A percentile compares a stretch with the other conserved stretches of the same genome.
Conservation (phyloP, 2,888 invertebrate genomes). For the Andrena camellia region DNA sequence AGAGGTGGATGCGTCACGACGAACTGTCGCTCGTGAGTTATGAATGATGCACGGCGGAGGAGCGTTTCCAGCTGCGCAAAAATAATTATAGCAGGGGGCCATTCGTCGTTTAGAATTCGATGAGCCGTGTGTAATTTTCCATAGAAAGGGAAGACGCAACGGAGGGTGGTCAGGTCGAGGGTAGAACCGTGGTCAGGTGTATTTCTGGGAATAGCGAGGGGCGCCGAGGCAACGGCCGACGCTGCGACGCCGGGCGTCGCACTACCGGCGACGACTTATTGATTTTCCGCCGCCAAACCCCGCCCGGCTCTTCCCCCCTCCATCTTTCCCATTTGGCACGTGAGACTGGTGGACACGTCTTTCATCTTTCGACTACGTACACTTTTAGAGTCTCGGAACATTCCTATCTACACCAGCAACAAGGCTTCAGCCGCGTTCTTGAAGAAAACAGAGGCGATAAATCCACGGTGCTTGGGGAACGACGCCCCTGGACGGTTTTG, state of each 20-base stretch:
- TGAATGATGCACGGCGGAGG: background rate
- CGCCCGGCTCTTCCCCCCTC: constrained; percentile 23
- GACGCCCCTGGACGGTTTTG: too few species aligned
- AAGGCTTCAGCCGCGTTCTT: too few species aligned
- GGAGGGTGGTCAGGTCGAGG: constrained; percentile 31
- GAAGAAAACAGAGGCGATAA: too few species aligned
- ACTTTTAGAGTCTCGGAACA: constrained; percentile 1
- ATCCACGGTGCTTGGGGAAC: too few species aligned
- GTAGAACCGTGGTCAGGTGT: constrained; percentile 45
- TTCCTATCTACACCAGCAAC: background rate
- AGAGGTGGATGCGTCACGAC: too few species aligned
- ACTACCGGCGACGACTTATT: constrained; percentile 51
- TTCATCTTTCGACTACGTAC: background rate
- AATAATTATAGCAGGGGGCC: background rate
- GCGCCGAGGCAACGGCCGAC: constrained; percentile 53
- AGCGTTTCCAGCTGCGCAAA: background rate
- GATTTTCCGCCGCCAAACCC: constrained; percentile 53
- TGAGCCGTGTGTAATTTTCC: constrained; percentile 32
- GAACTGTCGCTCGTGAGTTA: background rate
- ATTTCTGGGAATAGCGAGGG: constrained; percentile 51
- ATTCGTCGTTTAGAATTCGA: background rate
- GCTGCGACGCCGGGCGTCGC: constrained; percentile 53
- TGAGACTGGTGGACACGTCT: background rate
- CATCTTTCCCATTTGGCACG: constrained; percentile 18
- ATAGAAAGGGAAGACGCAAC: background rate